Evolutionary conservation across 2,888 invertebrate genomes (phyloP), one percentile per base, ranked within the genome.

Genomic region (Caenorhabditis drosophilae): DNA sequence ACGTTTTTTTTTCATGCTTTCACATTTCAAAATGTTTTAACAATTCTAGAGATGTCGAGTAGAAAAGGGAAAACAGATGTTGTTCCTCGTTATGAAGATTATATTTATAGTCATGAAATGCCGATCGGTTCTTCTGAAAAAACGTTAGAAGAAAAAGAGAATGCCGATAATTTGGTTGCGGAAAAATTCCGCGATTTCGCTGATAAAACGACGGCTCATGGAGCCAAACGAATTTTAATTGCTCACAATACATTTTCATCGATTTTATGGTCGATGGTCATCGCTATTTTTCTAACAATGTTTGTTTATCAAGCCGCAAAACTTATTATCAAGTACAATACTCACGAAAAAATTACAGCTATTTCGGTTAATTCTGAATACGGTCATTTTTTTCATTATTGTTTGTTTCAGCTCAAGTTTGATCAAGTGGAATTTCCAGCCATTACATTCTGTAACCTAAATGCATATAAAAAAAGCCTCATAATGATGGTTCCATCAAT

Each of bases 341-440:
- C 60, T 23, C 67, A 70, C 47, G 76, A 76, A 48, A 69, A 69
- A 52, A 76, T 76, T 49, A 76, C 76, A 31, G 63, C 62, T 44
- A 76, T 76, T 51, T 68, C 71, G 70, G 76, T 58, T 35, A 36
- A 20, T 15, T 27, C n/a, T 45, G 36, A 52, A 11, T 35, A 18
- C 7, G n/a, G 25, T 9, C 4, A 35, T 35, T 6, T 26, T 47
- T 11, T 12, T 15, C 20, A 25, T 7, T 15, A 18, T 44, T 44
- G 1, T 9, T 15, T n/a, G 31, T 71, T 73, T 58, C 64, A 76
- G 76, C 58, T 76, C 23, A 76, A 76, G 69, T 76, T 76, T 50
- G 76, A 76, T 36, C 61, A 76, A 23, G 75, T 76, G 18, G 75
- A 75, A 44, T 76, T 75, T 36, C 76, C 76, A 12, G 75, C 76